These are phyloP conservation scores for Gastracanthus pulcherrimus DNA, from an alignment of 2,888 invertebrate genomes.

Conservation along the genomic window DNA sequence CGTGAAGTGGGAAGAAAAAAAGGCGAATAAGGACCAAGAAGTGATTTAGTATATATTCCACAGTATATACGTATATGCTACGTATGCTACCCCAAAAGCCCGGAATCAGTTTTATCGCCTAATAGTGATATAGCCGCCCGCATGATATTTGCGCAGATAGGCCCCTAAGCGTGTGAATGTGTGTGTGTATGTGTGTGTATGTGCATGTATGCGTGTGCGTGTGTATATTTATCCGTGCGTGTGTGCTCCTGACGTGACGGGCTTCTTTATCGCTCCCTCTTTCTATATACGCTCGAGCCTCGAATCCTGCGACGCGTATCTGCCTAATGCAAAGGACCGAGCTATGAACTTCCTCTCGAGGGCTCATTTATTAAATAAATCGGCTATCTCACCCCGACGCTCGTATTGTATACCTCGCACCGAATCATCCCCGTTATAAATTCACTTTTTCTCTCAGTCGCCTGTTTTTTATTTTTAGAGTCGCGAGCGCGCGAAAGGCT, in stretches of 20 bases:
- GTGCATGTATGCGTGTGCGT: neutral
- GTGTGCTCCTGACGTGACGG: neutral
- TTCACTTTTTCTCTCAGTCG: neutral
- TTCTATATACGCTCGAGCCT: no score
- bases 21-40: neutral
- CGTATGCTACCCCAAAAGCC: no score
- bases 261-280: slow-evolving; percentile 15
- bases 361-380: slow-evolving; percentile 25
- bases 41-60: neutral
- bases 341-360: neutral
- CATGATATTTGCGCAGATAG: neutral
- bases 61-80: no score
- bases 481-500: no score
- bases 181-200: neutral
- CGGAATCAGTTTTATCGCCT: slow-evolving; percentile 21
- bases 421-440: neutral
- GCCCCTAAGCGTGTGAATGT: neutral
- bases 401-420: neutral
- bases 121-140: slow-evolving; percentile 7
- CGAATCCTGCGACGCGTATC: no score
- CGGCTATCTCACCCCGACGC: neutral
- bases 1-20: neutral
- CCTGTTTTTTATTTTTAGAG: neutral
- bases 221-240: neutral
- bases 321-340: no score